A percentile compares a stretch with the other conserved stretches of the same genome.
phyloP scores from a whole-genome alignment of 2,113 vertebrate species.

The Progne subis region DNA sequence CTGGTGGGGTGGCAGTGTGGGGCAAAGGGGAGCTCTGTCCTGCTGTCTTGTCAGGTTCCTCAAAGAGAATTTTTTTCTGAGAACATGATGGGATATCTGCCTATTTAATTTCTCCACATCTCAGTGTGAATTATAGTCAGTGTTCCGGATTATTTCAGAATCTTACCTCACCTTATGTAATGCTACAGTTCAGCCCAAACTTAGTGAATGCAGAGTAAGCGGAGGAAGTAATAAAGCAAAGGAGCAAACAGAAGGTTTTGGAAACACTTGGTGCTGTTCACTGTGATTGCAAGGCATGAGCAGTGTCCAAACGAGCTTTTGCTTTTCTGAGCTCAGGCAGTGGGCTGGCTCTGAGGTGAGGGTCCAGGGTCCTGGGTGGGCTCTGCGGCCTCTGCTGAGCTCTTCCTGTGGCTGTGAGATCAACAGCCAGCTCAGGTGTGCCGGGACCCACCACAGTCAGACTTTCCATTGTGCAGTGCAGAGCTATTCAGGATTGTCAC shows the following conservation, averaged over 20 bases:
- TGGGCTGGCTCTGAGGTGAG: neutral
- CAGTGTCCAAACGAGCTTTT: neutral
- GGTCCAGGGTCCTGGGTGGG: neutral
- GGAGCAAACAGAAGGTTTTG: neutral
- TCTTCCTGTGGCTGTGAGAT: no score
- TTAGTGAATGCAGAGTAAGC: neutral
- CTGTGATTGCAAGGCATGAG: fast-evolving
- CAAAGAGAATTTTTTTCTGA: neutral
- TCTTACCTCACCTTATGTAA: neutral
- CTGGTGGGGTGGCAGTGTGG: fast-evolving
- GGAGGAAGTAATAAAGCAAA: neutral
- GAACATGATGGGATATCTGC: neutral
- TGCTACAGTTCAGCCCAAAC: neutral
- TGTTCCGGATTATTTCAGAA: neutral
- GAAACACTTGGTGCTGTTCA: fast-evolving
- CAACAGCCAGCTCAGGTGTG: neutral
- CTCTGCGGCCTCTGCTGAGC: neutral
- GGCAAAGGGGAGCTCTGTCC: neutral
- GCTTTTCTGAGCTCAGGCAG: neutral
- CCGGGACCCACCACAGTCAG: neutral
- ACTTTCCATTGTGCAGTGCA: neutral
- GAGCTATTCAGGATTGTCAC: neutral
- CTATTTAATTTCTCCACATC: neutral
- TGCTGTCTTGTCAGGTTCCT: neutral
- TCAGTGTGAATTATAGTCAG: neutral